These are phyloP conservation scores for Cheilinus undulatus DNA, from an alignment of 2,113 vertebrate genomes.

Conservation along the genomic window DNA sequence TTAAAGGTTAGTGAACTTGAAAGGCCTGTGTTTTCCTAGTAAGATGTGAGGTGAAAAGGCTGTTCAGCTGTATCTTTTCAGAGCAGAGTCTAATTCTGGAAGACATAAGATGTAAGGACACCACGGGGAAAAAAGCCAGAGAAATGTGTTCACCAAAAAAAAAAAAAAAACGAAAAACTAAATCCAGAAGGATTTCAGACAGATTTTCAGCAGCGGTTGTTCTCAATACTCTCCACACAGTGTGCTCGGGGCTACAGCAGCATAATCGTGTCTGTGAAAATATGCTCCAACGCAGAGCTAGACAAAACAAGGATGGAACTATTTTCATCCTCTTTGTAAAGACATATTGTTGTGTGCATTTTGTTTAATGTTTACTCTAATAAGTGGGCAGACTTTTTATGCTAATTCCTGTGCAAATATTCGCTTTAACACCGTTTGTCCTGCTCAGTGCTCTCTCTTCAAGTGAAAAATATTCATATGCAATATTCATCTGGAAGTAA, in stretches of 20 bases:
- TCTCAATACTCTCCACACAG: constrained; percentile 16
- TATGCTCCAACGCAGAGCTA: constrained; percentile 9
- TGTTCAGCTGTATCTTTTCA: constrained; percentile 24
- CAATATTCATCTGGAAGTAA: background rate
- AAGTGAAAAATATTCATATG: background rate
- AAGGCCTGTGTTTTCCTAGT: constrained; percentile 26
- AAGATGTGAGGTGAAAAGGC: constrained; percentile 39
- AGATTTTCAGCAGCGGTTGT: constrained; percentile 13
- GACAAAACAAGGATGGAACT: background rate
- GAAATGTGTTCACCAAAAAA: constrained; percentile 12
- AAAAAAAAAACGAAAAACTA: constrained; percentile 7
- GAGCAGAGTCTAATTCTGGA: constrained; percentile 4
- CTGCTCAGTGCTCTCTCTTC: background rate
- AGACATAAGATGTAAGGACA: constrained; percentile 12
- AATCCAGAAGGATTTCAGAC: constrained; percentile 20
- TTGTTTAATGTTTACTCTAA: constrained; percentile 3
- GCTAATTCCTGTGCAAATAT: constrained; percentile 26
- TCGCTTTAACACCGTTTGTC: constrained; percentile 6
- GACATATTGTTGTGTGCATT: background rate
- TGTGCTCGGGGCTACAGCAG: constrained; percentile 36
- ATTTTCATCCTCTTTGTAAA: constrained; percentile 23
- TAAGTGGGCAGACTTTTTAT: background rate
- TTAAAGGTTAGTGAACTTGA: constrained; percentile 18
- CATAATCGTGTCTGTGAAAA: constrained; percentile 32
- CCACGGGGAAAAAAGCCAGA: constrained; percentile 12